Percentiles rank a stretch among this genome's conserved stretches.
These are phyloP conservation scores for Podarcis siculus DNA, from an alignment of 2,797 vertebrate genomes.

Conservation along the genomic window DNA sequence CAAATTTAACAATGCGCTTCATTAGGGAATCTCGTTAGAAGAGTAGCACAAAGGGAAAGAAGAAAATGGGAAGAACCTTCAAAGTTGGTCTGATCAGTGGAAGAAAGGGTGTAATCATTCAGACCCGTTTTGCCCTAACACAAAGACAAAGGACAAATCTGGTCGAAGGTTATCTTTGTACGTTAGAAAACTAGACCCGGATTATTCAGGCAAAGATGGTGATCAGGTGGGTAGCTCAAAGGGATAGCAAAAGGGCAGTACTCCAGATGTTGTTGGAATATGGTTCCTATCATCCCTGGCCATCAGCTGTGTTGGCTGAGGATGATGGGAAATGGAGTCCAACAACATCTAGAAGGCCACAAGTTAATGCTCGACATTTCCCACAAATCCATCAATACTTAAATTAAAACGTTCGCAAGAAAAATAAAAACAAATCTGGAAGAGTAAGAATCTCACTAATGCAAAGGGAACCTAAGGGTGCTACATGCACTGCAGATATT, in stretches of 20 bases:
- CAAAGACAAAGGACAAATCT: background rate
- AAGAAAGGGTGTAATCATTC: background rate
- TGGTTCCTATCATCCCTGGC: no score
- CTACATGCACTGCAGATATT: background rate
- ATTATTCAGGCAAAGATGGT: background rate
- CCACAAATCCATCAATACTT: background rate
- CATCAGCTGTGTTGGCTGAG: no score
- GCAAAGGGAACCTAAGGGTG: conserved; percentile 1
- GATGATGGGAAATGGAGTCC: no score
- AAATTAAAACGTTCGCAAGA: background rate
- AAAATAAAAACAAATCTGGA: background rate
- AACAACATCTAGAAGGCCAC: no score
- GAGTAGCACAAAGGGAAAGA: background rate
- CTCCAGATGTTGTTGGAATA: no score
- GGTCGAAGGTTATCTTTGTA: background rate
- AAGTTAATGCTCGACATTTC: background rate
- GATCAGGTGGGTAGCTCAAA: background rate
- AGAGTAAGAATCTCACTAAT: conserved; percentile 17
- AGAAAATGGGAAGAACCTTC: background rate
- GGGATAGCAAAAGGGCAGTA: no score
- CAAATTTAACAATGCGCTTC: background rate
- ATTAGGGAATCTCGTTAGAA: background rate
- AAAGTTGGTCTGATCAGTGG: background rate
- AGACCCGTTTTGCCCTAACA: background rate
- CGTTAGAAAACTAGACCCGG: background rate